phyloP scores from a whole-genome alignment of 2,888 invertebrate species.

The Calliopum simillimum region DNA sequence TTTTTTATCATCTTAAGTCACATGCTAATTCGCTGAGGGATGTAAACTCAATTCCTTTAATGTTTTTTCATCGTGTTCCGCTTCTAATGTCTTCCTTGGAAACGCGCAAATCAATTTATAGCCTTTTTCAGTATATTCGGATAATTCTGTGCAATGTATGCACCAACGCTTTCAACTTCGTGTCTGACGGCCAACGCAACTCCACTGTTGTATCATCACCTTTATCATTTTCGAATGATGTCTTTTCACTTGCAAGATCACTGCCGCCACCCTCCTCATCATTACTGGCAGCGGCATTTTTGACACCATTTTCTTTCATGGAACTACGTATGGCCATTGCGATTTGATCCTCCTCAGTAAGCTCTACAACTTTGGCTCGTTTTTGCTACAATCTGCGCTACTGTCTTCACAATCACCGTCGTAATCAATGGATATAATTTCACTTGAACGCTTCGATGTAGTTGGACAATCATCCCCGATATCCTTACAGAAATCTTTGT shows the following conservation, averaged over 20 bases:
- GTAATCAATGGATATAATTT: constrained; percentile 44
- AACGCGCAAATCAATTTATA: constrained; percentile 66
- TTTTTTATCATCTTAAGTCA: constrained; percentile 62
- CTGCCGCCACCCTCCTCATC: constrained; percentile 47
- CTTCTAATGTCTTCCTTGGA: constrained; percentile 62
- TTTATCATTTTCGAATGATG: constrained; percentile 57
- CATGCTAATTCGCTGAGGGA: constrained; percentile 65
- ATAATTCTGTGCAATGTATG: constrained; percentile 61
- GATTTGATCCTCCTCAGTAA: constrained; percentile 65
- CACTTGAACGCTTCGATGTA: constrained; percentile 54
- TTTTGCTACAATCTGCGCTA: constrained; percentile 49
- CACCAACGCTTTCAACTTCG: constrained; percentile 58
- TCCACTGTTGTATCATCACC: constrained; percentile 60
- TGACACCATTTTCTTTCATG: constrained; percentile 60
- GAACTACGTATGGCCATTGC: constrained; percentile 65
- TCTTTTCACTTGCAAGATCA: constrained; percentile 52
- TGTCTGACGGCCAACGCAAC: constrained; percentile 65
- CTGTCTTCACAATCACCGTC: constrained; percentile 44
- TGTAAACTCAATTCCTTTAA: constrained; percentile 63
- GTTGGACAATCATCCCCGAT: constrained; percentile 52
- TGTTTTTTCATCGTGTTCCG: constrained; percentile 57
- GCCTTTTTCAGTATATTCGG: constrained; percentile 60
- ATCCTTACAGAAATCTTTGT: constrained; percentile 56
- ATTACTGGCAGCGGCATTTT: constrained; percentile 35
- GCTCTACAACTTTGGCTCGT: constrained; percentile 57